Evolutionary conservation across 2,797 vertebrate species (phyloP), one percentile per base, ranked within the genome.

Genomic region (Hipposideros larvatus): DNA sequence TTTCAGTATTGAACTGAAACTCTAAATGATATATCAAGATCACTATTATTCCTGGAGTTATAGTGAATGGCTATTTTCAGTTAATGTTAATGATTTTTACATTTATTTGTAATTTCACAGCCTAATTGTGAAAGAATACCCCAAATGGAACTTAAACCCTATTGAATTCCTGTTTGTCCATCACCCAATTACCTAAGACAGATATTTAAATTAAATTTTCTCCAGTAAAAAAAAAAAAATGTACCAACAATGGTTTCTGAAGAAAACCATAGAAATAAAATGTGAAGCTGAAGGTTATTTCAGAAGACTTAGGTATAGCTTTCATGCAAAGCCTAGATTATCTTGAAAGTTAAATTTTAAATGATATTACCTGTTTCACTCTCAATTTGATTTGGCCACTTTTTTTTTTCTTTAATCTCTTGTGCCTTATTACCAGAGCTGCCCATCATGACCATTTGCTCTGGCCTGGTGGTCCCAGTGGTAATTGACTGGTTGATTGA

Each of bases 111-210:
- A 37, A 37, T 37, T 37, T 37, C 37, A 71, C 66, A 37, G 37
- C 7, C 4, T 92, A 93, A 97, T 96, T 96, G 95, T 95, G 89
- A 97, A 97, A 97, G 88, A 83, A 90, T 94, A 96, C 83, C 97
- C 79, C 86, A 90, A 48, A 85, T 94, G 97, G 94, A 95, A 96
- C 48, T 86, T 59, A 90, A 97, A 88, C 73, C 21, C 73, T 66
- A 34, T 41, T 2, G 65, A 59, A 51, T 59, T 89, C 48, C 77
- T 70, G 86, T 92, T 94, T 73, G 79, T 73, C 71, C 88, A 93
- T 86, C 68, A 92, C 65, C 65, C 90, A 87, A 80, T 97, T 97
- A 96, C 85, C 95, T 90, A 66, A 77, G 86, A 78, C 71, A 41
- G 63, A 92, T 90, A 74, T 96, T 90, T 87, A 96, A 96, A 97